A percentile compares a stretch with the other conserved stretches of the same genome.
Conservation (phyloP, 2,888 invertebrate genomes). For the Aradus depressus region DNA sequence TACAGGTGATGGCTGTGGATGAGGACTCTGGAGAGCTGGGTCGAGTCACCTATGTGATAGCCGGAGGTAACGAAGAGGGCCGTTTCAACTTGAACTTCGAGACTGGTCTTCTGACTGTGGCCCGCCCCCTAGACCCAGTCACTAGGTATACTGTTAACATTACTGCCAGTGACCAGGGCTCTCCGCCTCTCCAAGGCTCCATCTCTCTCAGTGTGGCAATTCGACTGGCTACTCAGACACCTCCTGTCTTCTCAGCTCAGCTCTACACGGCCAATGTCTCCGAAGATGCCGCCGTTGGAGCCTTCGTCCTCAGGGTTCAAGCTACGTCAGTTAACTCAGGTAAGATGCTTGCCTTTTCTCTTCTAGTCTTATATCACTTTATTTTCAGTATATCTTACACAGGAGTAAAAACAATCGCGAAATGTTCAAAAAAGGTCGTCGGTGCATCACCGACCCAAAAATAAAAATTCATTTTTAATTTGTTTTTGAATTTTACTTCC, state of each 20-base stretch:
- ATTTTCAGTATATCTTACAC: too few species aligned
- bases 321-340: conserved; percentile 45
- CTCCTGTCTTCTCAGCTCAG: conserved; percentile 67
- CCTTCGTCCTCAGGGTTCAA: conserved; percentile 64
- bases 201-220: conserved; percentile 53
- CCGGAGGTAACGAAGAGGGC: conserved; percentile 69
- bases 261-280: conserved; percentile 66
- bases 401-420: not conserved
- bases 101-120: conserved; percentile 64
- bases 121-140: conserved; percentile 45
- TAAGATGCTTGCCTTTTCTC: too few species aligned
- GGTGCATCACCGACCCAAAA: too few species aligned
- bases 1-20: conserved; percentile 72
- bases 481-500: too few species aligned
- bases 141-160: conserved; percentile 49
- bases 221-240: conserved; percentile 63
- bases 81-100: conserved; percentile 70
- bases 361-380: too few species aligned
- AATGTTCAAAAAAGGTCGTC: too few species aligned
- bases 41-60: conserved; percentile 71
- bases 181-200: conserved; percentile 55
- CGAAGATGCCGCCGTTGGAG: conserved; percentile 63
- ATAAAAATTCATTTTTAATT: too few species aligned
- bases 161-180: conserved; percentile 81
- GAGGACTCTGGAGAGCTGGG: conserved; percentile 78